Conservation (phyloP, 1,140 invertebrate species). For the Andricus grossulariae region DNA sequence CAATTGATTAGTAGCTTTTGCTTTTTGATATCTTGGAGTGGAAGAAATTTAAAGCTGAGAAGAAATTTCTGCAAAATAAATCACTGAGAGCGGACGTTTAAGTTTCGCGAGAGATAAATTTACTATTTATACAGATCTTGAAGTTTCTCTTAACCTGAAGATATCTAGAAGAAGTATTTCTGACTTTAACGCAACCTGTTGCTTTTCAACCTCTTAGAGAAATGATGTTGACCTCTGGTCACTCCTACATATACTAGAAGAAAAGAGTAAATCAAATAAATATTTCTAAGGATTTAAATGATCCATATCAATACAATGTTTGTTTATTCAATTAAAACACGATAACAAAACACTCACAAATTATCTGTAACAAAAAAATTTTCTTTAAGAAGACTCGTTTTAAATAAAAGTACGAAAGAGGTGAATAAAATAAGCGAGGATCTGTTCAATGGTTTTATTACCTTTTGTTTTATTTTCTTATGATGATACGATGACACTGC, state of each 20-base stretch:
- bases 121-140: conserved; percentile 7
- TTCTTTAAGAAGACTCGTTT: no score
- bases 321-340: no score
- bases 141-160: conserved; percentile 20
- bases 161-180: conserved; percentile 30
- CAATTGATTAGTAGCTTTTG: not conserved
- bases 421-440: no score
- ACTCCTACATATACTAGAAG: not conserved
- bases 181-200: conserved; percentile 22
- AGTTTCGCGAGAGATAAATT: conserved; percentile 8
- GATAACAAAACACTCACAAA: no score
- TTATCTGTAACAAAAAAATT: no score
- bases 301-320: not conserved
- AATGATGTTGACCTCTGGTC: conserved; percentile 21
- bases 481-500: no score
- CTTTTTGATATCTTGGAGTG: not conserved
- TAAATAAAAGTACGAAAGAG: no score
- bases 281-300: not conserved
- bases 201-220: conserved; percentile 1
- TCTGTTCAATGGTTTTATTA: no score
- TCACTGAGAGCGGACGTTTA: conserved; percentile 1
- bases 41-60: not conserved
- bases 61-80: conserved; percentile 1
- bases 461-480: no score
- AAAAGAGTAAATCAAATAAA: not conserved